phyloP scores from a whole-genome alignment of 1,140 invertebrate species.

The Paralvinella palmiformis region DNA sequence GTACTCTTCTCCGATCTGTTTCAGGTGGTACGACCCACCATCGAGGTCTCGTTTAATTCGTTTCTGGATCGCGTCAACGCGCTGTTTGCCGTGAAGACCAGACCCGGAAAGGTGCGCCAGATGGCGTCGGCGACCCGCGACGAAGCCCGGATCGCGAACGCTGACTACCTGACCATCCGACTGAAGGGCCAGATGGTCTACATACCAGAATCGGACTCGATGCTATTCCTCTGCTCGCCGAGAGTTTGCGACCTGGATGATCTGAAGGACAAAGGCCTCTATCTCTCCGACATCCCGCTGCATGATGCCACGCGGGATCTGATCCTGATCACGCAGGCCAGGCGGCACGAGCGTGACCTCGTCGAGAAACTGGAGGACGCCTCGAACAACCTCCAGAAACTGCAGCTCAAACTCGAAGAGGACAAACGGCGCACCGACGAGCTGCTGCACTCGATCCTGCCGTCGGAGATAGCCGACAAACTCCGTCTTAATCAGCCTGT shows the following conservation, averaged over 20 bases:
- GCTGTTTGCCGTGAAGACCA: constrained; percentile 80
- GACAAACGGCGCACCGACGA: constrained; percentile 94
- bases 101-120: constrained; percentile 35
- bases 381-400: constrained; percentile 54
- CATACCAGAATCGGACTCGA: constrained; percentile 76
- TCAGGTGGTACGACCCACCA: constrained; percentile 75
- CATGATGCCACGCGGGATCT: constrained; percentile 92
- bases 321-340: constrained; percentile 90
- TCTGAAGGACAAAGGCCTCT: constrained; percentile 69
- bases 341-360: constrained; percentile 91
- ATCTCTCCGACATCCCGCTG: constrained; percentile 85
- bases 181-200: constrained; percentile 87
- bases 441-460: constrained; percentile 85
- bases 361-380: constrained; percentile 87
- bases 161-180: constrained; percentile 5
- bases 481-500: constrained; percentile 73
- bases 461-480: constrained; percentile 82
- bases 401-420: constrained; percentile 81
- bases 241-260: constrained; percentile 89
- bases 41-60: constrained; percentile 79
- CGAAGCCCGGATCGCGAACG: not conserved
- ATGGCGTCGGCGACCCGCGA: constrained; percentile 4
- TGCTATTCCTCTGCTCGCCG: constrained; percentile 86
- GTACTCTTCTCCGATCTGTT: constrained; percentile 69
- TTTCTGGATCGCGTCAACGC: constrained; percentile 90